Percentiles rank a stretch among this genome's conserved stretches.
Evolutionary conservation across 2,888 invertebrate genomes (phyloP).

Genomic region (Desoria tigrina): DNA sequence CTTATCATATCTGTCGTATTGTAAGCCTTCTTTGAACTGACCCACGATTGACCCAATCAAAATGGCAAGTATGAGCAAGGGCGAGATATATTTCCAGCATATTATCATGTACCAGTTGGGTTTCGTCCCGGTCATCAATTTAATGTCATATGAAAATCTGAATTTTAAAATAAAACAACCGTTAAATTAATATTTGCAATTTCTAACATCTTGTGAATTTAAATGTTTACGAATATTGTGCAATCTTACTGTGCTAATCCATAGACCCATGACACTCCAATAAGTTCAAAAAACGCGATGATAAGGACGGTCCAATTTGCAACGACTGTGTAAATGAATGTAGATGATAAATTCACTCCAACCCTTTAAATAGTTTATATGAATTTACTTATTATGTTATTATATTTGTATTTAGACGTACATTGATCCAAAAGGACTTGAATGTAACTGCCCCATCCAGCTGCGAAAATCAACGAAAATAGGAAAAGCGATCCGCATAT

Average conservation of each 20-base stretch:
- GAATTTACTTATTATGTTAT: neutral
- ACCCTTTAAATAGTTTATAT: neutral
- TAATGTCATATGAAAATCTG: constrained; percentile 38
- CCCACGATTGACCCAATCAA: constrained; percentile 16
- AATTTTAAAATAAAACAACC: neutral
- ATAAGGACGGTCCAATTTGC: constrained; percentile 40
- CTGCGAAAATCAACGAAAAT: constrained; percentile 23
- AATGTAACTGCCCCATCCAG: constrained; percentile 36
- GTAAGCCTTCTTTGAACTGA: neutral
- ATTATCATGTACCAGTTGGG: constrained; percentile 32
- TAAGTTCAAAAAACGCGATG: constrained; percentile 26
- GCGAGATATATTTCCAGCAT: constrained; percentile 42
- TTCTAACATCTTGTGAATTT: neutral
- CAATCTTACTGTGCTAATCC: constrained; percentile 28
- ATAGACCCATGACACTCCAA: constrained; percentile 34
- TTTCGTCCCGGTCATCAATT: constrained; percentile 38
- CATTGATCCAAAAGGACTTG: constrained; percentile 37
- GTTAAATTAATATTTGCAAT: neutral
- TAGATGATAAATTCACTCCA: neutral
- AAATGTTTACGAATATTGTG: neutral
- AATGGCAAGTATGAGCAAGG: constrained; percentile 20
- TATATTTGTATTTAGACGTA: constrained; percentile 14
- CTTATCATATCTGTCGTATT: constrained; percentile 5
- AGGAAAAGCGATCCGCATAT: constrained; percentile 16
- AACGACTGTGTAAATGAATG: constrained; percentile 11